Evolutionary conservation across 2,797 vertebrate genomes (phyloP), one percentile per base, ranked within the genome.

Genomic region (Australoheros facetus): DNA sequence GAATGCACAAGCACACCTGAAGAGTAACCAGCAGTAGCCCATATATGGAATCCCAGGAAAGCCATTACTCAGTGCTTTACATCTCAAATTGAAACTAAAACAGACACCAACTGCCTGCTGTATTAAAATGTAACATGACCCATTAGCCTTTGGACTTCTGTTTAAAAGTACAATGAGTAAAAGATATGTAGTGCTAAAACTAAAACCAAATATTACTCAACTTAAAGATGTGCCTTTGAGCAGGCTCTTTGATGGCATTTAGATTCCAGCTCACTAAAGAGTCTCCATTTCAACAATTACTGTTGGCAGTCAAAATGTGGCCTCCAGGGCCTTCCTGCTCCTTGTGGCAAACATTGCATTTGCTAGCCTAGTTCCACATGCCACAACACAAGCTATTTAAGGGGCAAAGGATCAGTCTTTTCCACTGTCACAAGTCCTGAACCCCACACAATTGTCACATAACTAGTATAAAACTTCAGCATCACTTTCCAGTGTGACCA

Each of bases 361-460:
- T 71, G 91, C 82, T 90, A 90, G 80, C 88, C 75, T 62, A 45
- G 73, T 57, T 84, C 78, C 83, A 89, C 88, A 94, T 91, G 89
- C 82, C 78, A 90, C 55, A 73, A 73, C 78, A 80, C 75, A 58
- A 71, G 71, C 79, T 71, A 69, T 74, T 74, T 80, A 78, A 45
- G 7, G 26, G 45, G 19, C 51, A 78, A 39, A 73, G 39, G 19
- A 60, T 79, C n/a, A 75, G 56, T 7, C 54, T 64, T 30, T 71
- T 59, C 57, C 45, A 51, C 23, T 66, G 23, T 28, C 26, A 45
- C 56, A 39, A 76, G 26, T 45, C 39, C 23, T 34, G 12, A 21
- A 54, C 2, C 6, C 23, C 14, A 69, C 28, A 30, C 10, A 70
- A 30, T 23, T 37, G 59, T 66, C 34, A 77, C 73, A 26, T 6